Base-by-base conservation (phyloP, 2,888 invertebrate species). In the Keiferia lycopersicella region DNA sequence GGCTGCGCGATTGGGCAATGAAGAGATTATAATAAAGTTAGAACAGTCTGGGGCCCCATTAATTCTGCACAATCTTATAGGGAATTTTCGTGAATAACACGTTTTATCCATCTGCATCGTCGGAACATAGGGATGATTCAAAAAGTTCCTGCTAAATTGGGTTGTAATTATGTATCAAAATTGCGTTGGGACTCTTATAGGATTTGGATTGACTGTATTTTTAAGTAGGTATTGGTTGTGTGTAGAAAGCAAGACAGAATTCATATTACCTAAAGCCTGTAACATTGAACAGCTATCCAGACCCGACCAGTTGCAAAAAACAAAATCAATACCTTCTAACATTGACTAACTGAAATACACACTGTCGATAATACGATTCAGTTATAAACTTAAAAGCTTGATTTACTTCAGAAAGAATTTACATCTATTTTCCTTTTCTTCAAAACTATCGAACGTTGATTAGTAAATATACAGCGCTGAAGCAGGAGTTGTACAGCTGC, bases 1-100 rank as follows among this genome's bases (percentile, higher is more conserved):
- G 81, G 81, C 69, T 82, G 80, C 81, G 72, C 82, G 81, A 86
- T 86, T 84, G 79, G 80, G 81, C 79, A 79, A 77, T 73, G 76
- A 73, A 76, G 75, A 82, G 81, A 80, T 82, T 81, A 81, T 83
- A 81, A 86, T 83, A 82, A 84, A 82, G 82, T 82, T 81, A 77
- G 77, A 76, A 76, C 73, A 77, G 72, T 71, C 75, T 75, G 82
- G 78, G 78, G 78, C 73, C 74, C 76, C 83, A 84, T 84, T 84
- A 82, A 83, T 83, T 81, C 82, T 76, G 73, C 78, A 78, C 71
- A 74, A 78, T 78, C 75, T 79, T 76, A 76, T 74, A 73, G 71
- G 66, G 68, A 74, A 57, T 74, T 77, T 81, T 74, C 71, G 75
- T 72, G 71, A 72, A 69, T 73, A 76, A 78, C 75, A 75, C 68